Evolutionary conservation across 2,113 vertebrate species (phyloP), one percentile per base, ranked within the genome.

Genomic region (Megaceryle maxima): DNA sequence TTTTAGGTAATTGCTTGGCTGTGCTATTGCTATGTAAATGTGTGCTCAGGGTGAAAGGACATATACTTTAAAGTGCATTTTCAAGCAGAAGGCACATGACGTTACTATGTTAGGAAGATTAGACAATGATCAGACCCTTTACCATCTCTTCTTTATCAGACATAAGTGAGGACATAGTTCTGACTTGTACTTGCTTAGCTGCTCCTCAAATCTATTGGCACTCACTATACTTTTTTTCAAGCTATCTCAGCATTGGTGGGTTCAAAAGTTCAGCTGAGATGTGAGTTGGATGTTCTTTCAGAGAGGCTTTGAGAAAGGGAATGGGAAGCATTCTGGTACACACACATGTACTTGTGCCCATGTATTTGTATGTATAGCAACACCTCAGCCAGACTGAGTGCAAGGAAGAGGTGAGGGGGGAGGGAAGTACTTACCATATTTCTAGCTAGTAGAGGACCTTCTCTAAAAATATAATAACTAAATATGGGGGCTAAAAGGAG

Each of bases 201-300:
- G 37, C 44, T 88, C 18, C 35, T 88, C 78, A 75, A 83, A 73
- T 21, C 0, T 0, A 86, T 26, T 88, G 76, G 44, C 29, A 82
- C 26, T 7, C 33, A 50, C 26, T 46, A 77, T 68, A 67, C 62
- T 95, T 55, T 91, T 96, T 85, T 87, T 74, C 59, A 92, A 85
- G n/a, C 53, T 46, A 29, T 69, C 21, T 87, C 41, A 43, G n/a
- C 33, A 59, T 39, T 35, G 41, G 16, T 33, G 31, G 25, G 91
- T 94, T 96, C 96, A 92, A 89, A 94, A 92, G 83, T 96, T 96
- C 81, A 94, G 46, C 37, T 84, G 79, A 88, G 84, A 83, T 87
- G 55, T 50, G 78, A 76, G 67, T 31, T 92, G 80, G 90, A 90
- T 79, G 55, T 63, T 93, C 50, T 50, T 76, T 82, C 77, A 53